Evolutionary conservation across 2,888 invertebrate genomes (phyloP).

Genomic region (Heliconius hortense): DNA sequence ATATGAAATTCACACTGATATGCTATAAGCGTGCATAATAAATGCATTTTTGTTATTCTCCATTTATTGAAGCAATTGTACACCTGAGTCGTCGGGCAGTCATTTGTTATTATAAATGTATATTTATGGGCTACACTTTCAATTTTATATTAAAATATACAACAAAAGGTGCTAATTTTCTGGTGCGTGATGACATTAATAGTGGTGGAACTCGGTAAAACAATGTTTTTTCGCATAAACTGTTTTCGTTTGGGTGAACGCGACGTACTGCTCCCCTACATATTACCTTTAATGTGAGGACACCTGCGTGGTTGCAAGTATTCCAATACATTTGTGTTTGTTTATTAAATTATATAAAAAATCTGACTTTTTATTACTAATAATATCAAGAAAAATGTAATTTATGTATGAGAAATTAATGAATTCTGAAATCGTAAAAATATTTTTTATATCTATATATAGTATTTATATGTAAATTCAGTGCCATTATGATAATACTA

Average conservation of each 20-base stretch:
- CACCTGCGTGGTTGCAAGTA: slow-evolving; percentile 34
- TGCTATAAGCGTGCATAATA: slow-evolving; percentile 46
- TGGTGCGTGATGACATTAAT: slow-evolving; percentile 75
- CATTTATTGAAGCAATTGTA: slow-evolving; percentile 60
- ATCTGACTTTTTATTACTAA: background rate
- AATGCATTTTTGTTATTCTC: slow-evolving; percentile 54
- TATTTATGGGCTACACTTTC: slow-evolving; percentile 62
- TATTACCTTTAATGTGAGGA: slow-evolving; percentile 29
- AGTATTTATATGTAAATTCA: background rate
- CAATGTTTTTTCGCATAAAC: slow-evolving; percentile 53
- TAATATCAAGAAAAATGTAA: background rate
- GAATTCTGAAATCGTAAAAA: background rate
- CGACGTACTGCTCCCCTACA: slow-evolving; percentile 32
- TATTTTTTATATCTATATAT: background rate
- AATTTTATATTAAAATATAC: slow-evolving; percentile 73
- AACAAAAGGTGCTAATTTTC: slow-evolving; percentile 76
- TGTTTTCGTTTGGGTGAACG: slow-evolving; percentile 60
- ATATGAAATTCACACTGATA: slow-evolving; percentile 57
- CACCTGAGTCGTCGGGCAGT: slow-evolving; percentile 57
- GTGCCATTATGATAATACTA: background rate
- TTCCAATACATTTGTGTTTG: slow-evolving; percentile 27
- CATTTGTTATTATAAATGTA: slow-evolving; percentile 59
- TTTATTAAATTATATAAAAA: slow-evolving; percentile 30
- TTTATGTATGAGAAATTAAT: too few relatives aligned
- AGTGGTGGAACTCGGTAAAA: slow-evolving; percentile 58